phyloP scores from a whole-genome alignment of 1,140 invertebrate species.

The Penaeus japonicus region DNA sequence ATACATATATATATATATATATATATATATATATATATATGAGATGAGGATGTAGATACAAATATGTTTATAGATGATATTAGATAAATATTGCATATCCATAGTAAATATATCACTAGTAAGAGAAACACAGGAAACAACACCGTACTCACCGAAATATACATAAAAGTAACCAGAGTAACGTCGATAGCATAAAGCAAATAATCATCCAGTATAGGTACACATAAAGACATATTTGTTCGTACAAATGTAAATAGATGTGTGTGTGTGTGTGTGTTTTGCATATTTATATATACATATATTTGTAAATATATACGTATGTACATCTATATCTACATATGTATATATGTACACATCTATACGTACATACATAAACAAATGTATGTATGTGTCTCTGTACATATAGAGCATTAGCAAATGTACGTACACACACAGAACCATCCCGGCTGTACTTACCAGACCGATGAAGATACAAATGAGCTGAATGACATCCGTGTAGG shows the following conservation, averaged over 20 bases:
- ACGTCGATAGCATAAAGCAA: too few species aligned
- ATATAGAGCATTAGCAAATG: background rate
- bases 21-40: too few species aligned
- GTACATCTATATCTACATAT: conserved; percentile 72
- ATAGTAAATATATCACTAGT: too few species aligned
- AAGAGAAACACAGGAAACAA: too few species aligned
- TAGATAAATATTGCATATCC: background rate
- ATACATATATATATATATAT: too few species aligned
- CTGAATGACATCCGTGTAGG: conserved; percentile 83
- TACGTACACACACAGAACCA: background rate
- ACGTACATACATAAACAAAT: too few species aligned
- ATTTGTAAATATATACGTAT: conserved; percentile 33
- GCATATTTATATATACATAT: background rate
- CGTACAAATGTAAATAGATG: background rate
- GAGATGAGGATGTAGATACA: background rate
- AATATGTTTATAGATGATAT: background rate
- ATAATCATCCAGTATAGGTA: background rate
- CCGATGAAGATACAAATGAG: conserved; percentile 81
- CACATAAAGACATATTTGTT: background rate
- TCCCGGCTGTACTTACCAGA: conserved; percentile 69
- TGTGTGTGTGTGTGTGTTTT: background rate
- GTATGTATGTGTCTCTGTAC: too few species aligned
- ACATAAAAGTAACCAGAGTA: too few species aligned
- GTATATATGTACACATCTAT: conserved; percentile 78
- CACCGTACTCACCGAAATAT: background rate